Conservation (phyloP, 2,797 vertebrate genomes). For the Erpetoichthys calabaricus region DNA sequence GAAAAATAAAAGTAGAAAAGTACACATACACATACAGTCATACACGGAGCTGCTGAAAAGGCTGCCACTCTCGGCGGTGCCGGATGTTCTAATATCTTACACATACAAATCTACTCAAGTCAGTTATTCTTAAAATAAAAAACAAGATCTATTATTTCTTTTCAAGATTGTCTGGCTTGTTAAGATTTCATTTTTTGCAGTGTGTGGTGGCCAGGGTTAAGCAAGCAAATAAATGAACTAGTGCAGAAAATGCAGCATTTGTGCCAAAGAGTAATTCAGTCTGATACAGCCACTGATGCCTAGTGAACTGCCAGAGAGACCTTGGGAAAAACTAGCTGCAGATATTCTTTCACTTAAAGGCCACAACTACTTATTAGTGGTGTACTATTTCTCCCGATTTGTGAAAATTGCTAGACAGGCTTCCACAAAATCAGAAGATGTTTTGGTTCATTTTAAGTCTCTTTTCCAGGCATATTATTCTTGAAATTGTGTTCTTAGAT, state of each 20-base stretch:
- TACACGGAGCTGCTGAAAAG: too few species aligned
- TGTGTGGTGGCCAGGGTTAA: constrained; percentile 13
- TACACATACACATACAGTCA: too few species aligned
- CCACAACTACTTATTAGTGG: background rate
- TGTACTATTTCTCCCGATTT: background rate
- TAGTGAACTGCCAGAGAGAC: background rate
- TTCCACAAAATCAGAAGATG: background rate
- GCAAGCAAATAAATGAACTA: constrained; percentile 4
- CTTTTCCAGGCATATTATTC: constrained; percentile 1
- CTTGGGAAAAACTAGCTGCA: background rate
- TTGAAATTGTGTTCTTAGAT: too few species aligned
- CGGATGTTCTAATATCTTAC: too few species aligned
- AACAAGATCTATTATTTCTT: too few species aligned
- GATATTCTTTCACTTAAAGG: too few species aligned
- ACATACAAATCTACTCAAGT: too few species aligned
- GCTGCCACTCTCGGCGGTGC: too few species aligned
- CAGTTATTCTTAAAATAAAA: too few species aligned
- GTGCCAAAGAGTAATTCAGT: constrained; percentile 4
- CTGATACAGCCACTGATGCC: constrained; percentile 8
- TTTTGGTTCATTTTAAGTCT: constrained; percentile 2
- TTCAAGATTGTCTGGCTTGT: too few species aligned
- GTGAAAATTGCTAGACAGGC: background rate
- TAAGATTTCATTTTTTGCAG: too few species aligned
- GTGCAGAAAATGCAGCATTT: constrained; percentile 5
- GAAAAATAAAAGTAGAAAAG: too few species aligned